Base-by-base conservation (phyloP, 2,797 vertebrate species). In the Spinibarbus caldwelli region DNA sequence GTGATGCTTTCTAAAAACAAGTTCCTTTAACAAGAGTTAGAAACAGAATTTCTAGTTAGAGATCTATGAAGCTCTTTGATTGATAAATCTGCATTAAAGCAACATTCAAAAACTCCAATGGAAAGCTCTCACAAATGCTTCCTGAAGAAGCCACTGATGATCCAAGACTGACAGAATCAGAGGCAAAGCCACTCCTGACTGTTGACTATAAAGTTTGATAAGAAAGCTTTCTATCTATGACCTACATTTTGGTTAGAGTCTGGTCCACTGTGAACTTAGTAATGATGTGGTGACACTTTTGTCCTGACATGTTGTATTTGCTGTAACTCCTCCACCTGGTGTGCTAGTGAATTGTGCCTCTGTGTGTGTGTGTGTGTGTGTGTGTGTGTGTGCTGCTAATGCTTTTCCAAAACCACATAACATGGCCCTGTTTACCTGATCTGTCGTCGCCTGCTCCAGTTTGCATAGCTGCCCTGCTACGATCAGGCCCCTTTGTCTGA, bases 221-320 rank as follows among this genome's bases (percentile, higher is more conserved):
- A 41, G 78, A 81, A 81, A 76, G 52, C 31, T n/a, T 36, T 64
- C 26, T 19, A 73, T 79, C 43, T 41, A 36, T 84, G 57, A 73
- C 31, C 45, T 72, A 26, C n/a, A 64, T 49, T 80, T 26, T 62
- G 12, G 36, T 21, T 80, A 12, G 2, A 70, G 62, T 76, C 62
- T 88, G 79, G 43, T 86, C 52, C 68, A 85, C 86, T 86, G 54
- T 89, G 78, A 88, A 75, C 66, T 79, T 64, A 49, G 84, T 82
- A 31, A 67, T 17, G 34, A 73, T 79, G 72, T 68, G 36, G 26
- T 86, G 84, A 85, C 45, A 76, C 73, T 86, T 75, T 84, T 76
- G 85, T 83, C 82, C 62, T 85, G 12, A 83, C 83, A n/a, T n/a
- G 10, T 83, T 78, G 78, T 86, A 36, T 17, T 83, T 76, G 85